phyloP scores from a whole-genome alignment of 2,888 invertebrate genomes.

The Agonopterix arenella region DNA sequence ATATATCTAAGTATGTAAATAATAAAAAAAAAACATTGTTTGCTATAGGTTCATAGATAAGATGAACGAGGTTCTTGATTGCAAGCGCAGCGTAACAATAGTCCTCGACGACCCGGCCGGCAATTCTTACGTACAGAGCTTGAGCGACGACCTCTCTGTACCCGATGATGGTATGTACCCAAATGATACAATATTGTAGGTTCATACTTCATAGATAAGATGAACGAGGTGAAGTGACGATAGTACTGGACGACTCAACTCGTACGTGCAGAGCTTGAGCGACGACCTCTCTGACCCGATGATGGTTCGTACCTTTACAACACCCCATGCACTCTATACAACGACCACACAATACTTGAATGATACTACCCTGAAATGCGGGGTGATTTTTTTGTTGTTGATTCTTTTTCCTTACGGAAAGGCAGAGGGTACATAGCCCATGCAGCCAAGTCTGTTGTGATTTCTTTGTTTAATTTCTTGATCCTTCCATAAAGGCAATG shows the following conservation, averaged over 20 bases:
- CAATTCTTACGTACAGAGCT: constrained; percentile 95
- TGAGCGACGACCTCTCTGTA: constrained; percentile 71
- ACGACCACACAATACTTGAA: too few relatives aligned
- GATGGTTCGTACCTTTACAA: not conserved
- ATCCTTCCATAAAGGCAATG: too few relatives aligned
- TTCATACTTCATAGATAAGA: constrained; percentile 84
- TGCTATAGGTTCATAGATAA: constrained; percentile 82
- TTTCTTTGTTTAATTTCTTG: too few relatives aligned
- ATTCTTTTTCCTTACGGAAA: too few relatives aligned
- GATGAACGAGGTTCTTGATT: constrained; percentile 81
- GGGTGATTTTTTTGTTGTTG: too few relatives aligned
- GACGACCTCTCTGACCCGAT: constrained; percentile 54
- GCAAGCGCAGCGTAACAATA: constrained; percentile 81
- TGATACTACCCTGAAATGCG: too few relatives aligned
- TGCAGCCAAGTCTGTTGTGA: too few relatives aligned
- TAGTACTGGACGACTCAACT: constrained; percentile 96
- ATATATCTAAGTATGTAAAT: too few relatives aligned
- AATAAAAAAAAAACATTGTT: too few relatives aligned
- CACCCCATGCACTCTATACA: too few relatives aligned
- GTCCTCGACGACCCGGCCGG: constrained; percentile 98
- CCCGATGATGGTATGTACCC: not conserved
- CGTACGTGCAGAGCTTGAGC: constrained; percentile 91
- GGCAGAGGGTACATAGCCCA: too few relatives aligned
- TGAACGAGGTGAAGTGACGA: constrained; percentile 82
- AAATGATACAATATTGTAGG: constrained; percentile 23